Evolutionary conservation across 2,888 invertebrate species (phyloP).

Genomic region (Hirtodrosophila histrioides): DNA sequence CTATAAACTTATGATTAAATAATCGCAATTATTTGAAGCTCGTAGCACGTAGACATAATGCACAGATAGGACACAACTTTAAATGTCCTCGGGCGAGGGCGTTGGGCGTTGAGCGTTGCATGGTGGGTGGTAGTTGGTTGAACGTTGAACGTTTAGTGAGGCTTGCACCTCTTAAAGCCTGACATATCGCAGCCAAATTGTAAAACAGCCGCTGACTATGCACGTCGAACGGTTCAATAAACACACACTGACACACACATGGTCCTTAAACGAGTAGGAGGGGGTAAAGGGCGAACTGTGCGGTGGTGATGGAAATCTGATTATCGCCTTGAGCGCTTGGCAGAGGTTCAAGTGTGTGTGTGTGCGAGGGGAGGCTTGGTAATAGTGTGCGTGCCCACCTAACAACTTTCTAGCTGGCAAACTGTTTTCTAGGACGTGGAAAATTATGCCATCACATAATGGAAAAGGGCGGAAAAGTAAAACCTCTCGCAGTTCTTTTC

Average conservation of each 20-base stretch:
- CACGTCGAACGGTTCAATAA: constrained; percentile 49
- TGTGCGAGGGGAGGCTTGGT: no score
- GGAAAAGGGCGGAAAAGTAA: constrained; percentile 18
- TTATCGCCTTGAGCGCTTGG: constrained; percentile 67
- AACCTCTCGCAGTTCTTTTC: constrained; percentile 23
- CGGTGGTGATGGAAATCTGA: constrained; percentile 59
- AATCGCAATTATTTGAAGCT: constrained; percentile 25
- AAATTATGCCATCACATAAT: constrained; percentile 63
- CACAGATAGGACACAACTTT: constrained; percentile 7
- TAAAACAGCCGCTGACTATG: constrained; percentile 63
- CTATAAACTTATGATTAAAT: constrained; percentile 43
- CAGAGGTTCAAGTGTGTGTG: constrained; percentile 32
- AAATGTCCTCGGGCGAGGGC: constrained; percentile 2
- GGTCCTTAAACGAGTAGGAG: background rate
- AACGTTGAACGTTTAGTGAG: constrained; percentile 10
- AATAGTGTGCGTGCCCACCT: constrained; percentile 6
- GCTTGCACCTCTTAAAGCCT: constrained; percentile 22
- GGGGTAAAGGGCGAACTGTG: background rate
- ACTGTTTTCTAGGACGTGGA: constrained; percentile 43
- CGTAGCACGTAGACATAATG: constrained; percentile 20
- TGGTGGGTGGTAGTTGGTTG: background rate
- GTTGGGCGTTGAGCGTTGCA: background rate
- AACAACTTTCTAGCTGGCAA: constrained; percentile 5
- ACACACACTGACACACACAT: constrained; percentile 24
- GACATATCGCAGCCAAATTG: constrained; percentile 46